Evolutionary conservation across 2,797 vertebrate species (phyloP).

Genomic region (Sebastes dallii): DNA sequence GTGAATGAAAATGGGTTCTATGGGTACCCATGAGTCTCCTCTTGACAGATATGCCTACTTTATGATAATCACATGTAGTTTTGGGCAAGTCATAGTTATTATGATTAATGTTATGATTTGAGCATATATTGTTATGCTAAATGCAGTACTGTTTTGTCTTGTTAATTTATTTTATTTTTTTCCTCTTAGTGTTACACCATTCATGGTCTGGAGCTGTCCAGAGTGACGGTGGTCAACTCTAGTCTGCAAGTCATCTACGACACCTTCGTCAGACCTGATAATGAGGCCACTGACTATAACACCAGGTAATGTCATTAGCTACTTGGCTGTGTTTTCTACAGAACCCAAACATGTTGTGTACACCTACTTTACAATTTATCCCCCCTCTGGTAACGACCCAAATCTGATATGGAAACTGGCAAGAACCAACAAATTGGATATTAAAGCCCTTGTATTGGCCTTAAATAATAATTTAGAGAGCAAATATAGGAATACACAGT

Average conservation of each 20-base stretch:
- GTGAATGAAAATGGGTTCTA: too few relatives aligned
- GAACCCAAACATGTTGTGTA: not conserved
- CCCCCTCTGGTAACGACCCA: too few relatives aligned
- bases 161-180: not conserved
- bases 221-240: slow-evolving; percentile 84
- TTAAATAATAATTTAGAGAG: not conserved
- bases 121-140: too few relatives aligned
- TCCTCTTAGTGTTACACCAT: slow-evolving; percentile 84
- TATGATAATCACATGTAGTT: too few relatives aligned
- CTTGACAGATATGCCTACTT: too few relatives aligned
- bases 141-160: too few relatives aligned
- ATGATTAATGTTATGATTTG: too few relatives aligned
- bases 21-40: too few relatives aligned
- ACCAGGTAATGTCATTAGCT: slow-evolving; percentile 75
- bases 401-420: not conserved
- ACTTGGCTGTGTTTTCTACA: not conserved
- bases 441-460: not conserved
- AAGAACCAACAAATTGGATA: not conserved
- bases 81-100: too few relatives aligned
- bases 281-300: slow-evolving; percentile 86
- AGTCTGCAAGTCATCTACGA: slow-evolving; percentile 84
- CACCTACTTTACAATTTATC: not conserved
- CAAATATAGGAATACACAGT: not conserved
- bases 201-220: slow-evolving; percentile 82
- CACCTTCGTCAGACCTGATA: slow-evolving; percentile 83